Evolutionary conservation across 2,888 invertebrate genomes (phyloP), one percentile per base, ranked within the genome.

Genomic region (Dusona sp.): DNA sequence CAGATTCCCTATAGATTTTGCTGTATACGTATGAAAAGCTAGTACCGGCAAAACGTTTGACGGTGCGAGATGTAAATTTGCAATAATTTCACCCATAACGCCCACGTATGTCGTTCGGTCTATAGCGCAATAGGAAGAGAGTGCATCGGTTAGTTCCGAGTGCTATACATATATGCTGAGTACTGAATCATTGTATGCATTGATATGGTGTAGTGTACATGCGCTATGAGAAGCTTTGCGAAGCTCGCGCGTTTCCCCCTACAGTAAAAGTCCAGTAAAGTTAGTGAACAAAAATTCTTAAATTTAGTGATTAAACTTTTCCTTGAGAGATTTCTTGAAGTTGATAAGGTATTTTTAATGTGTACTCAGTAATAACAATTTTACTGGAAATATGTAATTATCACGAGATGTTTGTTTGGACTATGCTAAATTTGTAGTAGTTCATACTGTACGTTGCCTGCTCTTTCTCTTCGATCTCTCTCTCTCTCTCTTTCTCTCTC

Each of bases 61-160:
- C 83, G 72, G 77, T 65, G 77, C 67, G 78, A 81, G 74, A 86
- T 86, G 84, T 84, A 84, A 84, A 86, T 86, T 86, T 81, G 86
- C 86, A 86, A 86, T 86, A 86, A 86, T 84, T 84, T 86, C 78
- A 82, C 22, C 81, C 83, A 81, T 86, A 81, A 86, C 84, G 84
- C 74, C 38, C 38, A 25, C 74, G 82, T 79, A 74, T 78, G 85
- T 78, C 78, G 61, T 85, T 74, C 48, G 45, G 54, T 67, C 73
- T 73, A 73, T 73, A 48, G 73, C 57, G 61, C 77, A 78, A 78
- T 78, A 65, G 83, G 33, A 54, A 65, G 79, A 75, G 67, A 72
- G 65, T 85, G 70, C 33, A 77, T 79, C 75, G 48, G 81, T 65
- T 42, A 36, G 73, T 19, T 83, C 64, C 51, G 68, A 74, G 61